phyloP scores from a whole-genome alignment of 2,113 vertebrate genomes.

The Formicarius rufipectus region DNA sequence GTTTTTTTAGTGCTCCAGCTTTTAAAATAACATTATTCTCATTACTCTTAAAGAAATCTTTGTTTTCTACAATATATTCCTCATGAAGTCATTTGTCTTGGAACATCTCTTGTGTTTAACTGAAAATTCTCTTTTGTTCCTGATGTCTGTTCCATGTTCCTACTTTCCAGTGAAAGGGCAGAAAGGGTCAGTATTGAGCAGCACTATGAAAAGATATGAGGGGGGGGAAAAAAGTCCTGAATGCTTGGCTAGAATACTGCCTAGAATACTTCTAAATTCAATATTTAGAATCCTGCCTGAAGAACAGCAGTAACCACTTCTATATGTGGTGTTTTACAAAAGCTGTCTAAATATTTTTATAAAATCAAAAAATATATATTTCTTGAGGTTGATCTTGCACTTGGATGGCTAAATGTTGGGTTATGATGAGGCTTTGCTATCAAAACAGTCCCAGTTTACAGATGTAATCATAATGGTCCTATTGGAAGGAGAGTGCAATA shows the following conservation, averaged over 20 bases:
- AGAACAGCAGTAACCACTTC: not conserved
- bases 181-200: slow-evolving; percentile 5
- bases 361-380: slow-evolving; percentile 15
- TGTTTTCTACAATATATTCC: not conserved
- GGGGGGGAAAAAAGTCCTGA: not conserved
- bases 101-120: not conserved
- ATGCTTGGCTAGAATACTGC: not conserved
- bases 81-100: not conserved
- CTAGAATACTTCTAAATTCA: not conserved
- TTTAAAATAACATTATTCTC: not conserved
- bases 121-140: slow-evolving; percentile 7
- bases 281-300: not conserved
- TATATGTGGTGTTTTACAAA: not conserved
- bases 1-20: not conserved
- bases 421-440: not conserved
- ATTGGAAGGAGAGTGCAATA: not conserved
- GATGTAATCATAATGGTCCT: not conserved
- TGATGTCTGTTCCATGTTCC: not conserved
- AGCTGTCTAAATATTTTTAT: slow-evolving; percentile 13
- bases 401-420: not conserved
- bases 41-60: not conserved
- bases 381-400: not conserved
- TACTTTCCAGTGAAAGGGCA: not conserved
- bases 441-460: not conserved
- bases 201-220: not conserved